Conservation (phyloP, 1,140 invertebrate species). For the Zeugodacus cucurbitae region DNA sequence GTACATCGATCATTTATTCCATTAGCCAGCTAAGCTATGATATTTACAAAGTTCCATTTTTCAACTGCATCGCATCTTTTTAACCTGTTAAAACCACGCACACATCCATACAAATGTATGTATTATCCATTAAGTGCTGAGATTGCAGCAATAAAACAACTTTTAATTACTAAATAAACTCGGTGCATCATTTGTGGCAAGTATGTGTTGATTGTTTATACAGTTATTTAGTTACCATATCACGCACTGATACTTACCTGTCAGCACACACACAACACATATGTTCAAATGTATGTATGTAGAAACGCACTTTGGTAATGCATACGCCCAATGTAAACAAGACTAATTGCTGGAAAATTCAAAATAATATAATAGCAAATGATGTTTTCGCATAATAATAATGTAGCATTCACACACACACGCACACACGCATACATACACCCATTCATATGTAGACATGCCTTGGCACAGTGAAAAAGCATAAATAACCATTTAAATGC, state of each 20-base stretch:
- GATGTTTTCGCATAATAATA: constrained; percentile 34
- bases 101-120: not conserved
- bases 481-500: constrained; percentile 5
- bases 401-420: not conserved
- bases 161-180: constrained; percentile 32
- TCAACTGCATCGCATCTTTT: no score
- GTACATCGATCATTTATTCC: no score
- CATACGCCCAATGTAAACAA: constrained; percentile 15
- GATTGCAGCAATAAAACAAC: not conserved
- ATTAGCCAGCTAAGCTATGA: no score
- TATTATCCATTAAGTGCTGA: not conserved
- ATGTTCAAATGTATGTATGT: not conserved
- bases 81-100: not conserved
- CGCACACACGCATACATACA: not conserved
- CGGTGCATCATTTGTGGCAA: not conserved
- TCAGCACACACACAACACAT: not conserved
- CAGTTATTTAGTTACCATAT: not conserved
- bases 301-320: not conserved
- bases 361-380: constrained; percentile 32
- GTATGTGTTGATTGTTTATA: not conserved
- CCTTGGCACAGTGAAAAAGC: not conserved
- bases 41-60: no score
- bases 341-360: constrained; percentile 37
- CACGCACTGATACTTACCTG: not conserved
- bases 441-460: not conserved